Percentiles rank a stretch among this genome's conserved stretches.
phyloP scores from a whole-genome alignment of 2,888 invertebrate species.

The Eupsilia transversa region DNA sequence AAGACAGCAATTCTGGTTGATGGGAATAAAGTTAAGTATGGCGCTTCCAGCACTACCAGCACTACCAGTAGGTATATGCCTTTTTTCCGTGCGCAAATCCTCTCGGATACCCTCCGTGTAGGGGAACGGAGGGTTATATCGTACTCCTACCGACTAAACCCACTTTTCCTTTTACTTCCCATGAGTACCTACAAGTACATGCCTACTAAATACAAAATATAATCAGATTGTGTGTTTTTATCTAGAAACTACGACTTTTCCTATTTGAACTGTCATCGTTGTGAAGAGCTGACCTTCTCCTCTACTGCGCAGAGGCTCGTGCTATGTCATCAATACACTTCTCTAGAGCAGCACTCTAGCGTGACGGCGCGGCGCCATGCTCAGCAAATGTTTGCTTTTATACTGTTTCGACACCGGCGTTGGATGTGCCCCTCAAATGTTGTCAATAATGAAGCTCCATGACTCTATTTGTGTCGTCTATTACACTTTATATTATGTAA shows the following conservation, averaged over 20 bases:
- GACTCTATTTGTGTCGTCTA: background rate
- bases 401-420: constrained; percentile 19
- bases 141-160: too few relatives aligned
- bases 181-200: too few relatives aligned
- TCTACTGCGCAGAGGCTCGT: background rate
- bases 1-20: background rate
- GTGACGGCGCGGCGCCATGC: constrained; percentile 5
- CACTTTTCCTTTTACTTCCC: too few relatives aligned
- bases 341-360: constrained; percentile 21
- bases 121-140: too few relatives aligned
- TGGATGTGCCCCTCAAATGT: constrained; percentile 1
- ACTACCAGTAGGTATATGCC: background rate
- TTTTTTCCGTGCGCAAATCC: too few relatives aligned
- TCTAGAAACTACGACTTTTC: background rate
- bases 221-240: background rate
- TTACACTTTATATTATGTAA: too few relatives aligned
- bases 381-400: constrained; percentile 1
- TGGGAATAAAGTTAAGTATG: background rate
- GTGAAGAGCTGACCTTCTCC: constrained; percentile 16
- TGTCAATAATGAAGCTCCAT: background rate
- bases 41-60: background rate
- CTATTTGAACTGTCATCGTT: background rate
- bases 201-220: too few relatives aligned
- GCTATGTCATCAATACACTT: background rate
- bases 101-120: too few relatives aligned